A percentile compares a stretch with the other conserved stretches of the same genome.
phyloP scores from a whole-genome alignment of 2,797 vertebrate genomes.

The Danio choprae region DNA sequence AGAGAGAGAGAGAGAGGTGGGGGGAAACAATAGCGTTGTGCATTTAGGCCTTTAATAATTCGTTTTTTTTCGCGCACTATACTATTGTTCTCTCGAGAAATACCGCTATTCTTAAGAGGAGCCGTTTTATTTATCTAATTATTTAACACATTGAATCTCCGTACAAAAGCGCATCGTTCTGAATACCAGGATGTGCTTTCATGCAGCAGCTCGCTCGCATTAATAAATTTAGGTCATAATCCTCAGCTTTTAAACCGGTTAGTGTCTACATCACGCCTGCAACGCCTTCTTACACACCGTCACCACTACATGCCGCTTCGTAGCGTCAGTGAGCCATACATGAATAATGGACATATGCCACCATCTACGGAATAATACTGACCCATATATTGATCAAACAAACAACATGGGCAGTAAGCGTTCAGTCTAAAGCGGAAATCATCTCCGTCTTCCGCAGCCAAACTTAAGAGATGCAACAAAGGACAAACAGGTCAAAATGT shows the following conservation, averaged over 20 bases:
- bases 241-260: slow-evolving; percentile 62
- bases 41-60: slow-evolving; percentile 16
- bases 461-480: slow-evolving; percentile 20
- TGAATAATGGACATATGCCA: slow-evolving; percentile 44
- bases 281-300: slow-evolving; percentile 62
- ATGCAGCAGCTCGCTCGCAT: slow-evolving; percentile 45
- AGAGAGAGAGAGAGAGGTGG: slow-evolving; percentile 20
- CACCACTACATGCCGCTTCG: slow-evolving; percentile 45
- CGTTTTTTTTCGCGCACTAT: neutral
- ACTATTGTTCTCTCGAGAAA: neutral
- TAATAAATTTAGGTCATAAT: slow-evolving; percentile 61
- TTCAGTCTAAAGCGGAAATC: slow-evolving; percentile 19
- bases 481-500: slow-evolving; percentile 42
- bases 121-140: neutral
- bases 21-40: slow-evolving; percentile 63
- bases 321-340: slow-evolving; percentile 37
- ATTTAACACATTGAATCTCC: neutral
- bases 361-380: neutral
- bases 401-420: neutral
- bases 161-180: neutral
- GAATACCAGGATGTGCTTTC: slow-evolving; percentile 18
- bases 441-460: neutral
- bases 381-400: slow-evolving; percentile 10
- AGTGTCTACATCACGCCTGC: slow-evolving; percentile 56
- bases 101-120: neutral